A percentile compares a stretch with the other conserved stretches of the same genome.
Conservation (phyloP, 1,140 invertebrate species). For the Cherax quadricarinatus region DNA sequence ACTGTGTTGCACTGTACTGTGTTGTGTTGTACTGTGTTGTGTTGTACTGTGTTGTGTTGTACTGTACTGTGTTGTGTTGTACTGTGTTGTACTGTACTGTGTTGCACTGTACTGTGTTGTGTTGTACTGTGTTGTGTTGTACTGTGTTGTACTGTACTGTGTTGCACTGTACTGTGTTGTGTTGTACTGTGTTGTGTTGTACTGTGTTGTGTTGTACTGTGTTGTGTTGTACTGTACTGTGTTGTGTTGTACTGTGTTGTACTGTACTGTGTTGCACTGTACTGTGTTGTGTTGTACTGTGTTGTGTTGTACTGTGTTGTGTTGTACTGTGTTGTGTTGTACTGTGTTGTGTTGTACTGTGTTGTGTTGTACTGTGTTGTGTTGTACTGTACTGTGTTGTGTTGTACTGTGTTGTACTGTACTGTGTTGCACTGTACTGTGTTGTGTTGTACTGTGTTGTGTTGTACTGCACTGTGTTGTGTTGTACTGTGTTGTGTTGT, state of each 20-base stretch:
- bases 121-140: no score
- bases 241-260: no score
- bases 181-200: no score
- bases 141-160: no score
- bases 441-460: no score
- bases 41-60: neutral
- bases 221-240: no score
- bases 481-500: neutral
- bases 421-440: neutral
- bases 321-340: no score
- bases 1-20: neutral
- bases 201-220: no score
- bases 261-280: neutral
- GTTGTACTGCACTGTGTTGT: neutral
- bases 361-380: constrained; percentile 73
- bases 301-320: no score
- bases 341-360: neutral
- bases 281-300: no score
- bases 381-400: constrained; percentile 62
- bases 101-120: neutral
- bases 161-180: no score
- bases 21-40: neutral
- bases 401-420: neutral
- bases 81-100: constrained; percentile 44
- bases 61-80: constrained; percentile 13